Conservation (phyloP, 1,140 invertebrate species). For the Heterodera carotae region DNA sequence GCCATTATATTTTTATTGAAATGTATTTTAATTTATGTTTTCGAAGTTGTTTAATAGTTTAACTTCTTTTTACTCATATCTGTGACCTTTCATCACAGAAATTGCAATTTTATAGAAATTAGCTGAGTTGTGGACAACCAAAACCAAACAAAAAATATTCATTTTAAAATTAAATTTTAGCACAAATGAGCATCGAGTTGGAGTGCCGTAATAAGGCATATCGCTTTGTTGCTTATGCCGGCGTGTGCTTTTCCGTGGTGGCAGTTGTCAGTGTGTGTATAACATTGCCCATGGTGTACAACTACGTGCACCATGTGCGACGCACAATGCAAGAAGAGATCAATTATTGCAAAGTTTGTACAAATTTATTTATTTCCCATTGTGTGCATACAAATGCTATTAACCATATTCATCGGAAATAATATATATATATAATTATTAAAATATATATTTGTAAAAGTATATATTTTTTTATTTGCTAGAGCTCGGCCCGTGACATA, state of each 20-base stretch:
- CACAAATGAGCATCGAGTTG: conserved; percentile 30
- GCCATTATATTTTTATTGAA: too few relatives aligned
- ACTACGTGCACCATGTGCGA: conserved; percentile 55
- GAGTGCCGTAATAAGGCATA: conserved; percentile 53
- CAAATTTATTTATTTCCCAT: background rate
- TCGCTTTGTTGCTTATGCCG: conserved; percentile 55
- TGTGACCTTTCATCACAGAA: too few relatives aligned
- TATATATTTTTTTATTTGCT: conserved; percentile 3
- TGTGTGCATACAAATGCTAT: too few relatives aligned
- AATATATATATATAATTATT: too few relatives aligned
- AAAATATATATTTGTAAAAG: too few relatives aligned
- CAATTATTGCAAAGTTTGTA: conserved; percentile 51
- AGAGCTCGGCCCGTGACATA: conserved; percentile 59
- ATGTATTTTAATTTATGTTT: too few relatives aligned
- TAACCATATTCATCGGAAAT: too few relatives aligned
- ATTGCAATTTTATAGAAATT: too few relatives aligned
- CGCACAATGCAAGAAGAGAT: conserved; percentile 56
- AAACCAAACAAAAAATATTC: too few relatives aligned
- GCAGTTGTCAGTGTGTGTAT: conserved; percentile 56
- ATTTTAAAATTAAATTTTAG: background rate
- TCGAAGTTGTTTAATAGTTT: too few relatives aligned
- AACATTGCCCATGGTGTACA: conserved; percentile 60
- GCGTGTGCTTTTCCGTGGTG: conserved; percentile 55
- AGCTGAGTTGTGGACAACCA: too few relatives aligned
- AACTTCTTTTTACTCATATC: too few relatives aligned